Evolutionary conservation across 1,140 invertebrate species (phyloP).

Genomic region (Tigriopus japonicus): DNA sequence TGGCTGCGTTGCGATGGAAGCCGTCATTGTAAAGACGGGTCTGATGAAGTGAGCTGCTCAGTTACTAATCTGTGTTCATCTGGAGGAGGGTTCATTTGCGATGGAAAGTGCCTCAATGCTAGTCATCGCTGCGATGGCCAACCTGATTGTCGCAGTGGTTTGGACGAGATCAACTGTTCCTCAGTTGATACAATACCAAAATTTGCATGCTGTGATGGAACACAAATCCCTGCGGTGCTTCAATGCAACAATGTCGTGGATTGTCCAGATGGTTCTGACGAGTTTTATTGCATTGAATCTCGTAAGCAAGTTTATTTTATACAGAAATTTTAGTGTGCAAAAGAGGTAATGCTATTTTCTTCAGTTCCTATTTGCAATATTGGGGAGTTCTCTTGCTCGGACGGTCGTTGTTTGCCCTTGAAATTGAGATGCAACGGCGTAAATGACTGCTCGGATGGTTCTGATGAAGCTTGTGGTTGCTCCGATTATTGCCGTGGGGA

Average conservation of each 20-base stretch:
- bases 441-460: slow-evolving; percentile 46
- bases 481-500: not conserved
- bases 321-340: too few species aligned
- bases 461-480: slow-evolving; percentile 35
- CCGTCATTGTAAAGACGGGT: slow-evolving; percentile 23
- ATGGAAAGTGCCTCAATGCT: slow-evolving; percentile 23
- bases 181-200: too few species aligned
- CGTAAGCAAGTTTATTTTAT: too few species aligned
- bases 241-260: slow-evolving; percentile 32
- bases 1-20: slow-evolving; percentile 23
- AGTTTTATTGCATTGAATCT: slow-evolving; percentile 17
- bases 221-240: slow-evolving; percentile 19
- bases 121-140: slow-evolving; percentile 23
- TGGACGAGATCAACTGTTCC: slow-evolving; percentile 24
- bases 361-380: slow-evolving; percentile 27
- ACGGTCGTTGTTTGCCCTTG: slow-evolving; percentile 40
- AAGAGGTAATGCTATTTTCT: too few species aligned
- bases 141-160: slow-evolving; percentile 29
- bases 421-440: slow-evolving; percentile 40
- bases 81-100: too few species aligned
- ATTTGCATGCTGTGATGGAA: slow-evolving; percentile 12
- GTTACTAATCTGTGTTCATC: too few species aligned
- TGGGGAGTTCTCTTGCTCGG: slow-evolving; percentile 45
- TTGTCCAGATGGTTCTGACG: slow-evolving; percentile 32
- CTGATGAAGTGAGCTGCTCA: not conserved